Percentiles rank a stretch among this genome's conserved stretches.
Conservation (phyloP, 2,888 invertebrate genomes). For the Glaucopsyche alexis region DNA sequence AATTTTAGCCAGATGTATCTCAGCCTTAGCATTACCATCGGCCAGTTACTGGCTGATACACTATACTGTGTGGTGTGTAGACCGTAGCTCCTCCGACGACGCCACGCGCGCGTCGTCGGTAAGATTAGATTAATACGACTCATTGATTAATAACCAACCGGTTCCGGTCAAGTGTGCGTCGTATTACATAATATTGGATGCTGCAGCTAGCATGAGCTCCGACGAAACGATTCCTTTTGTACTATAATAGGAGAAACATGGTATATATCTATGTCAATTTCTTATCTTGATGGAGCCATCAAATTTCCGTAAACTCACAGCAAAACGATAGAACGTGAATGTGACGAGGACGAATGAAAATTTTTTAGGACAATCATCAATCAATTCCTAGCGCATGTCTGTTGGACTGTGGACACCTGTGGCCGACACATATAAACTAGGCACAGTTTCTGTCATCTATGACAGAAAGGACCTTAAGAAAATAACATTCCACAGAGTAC, state of each 20-base stretch:
- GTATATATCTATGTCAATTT: no score
- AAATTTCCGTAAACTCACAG: no score
- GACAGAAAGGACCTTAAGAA: neutral
- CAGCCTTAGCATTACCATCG: neutral
- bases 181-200: slow-evolving; percentile 21
- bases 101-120: slow-evolving; percentile 23
- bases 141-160: slow-evolving; percentile 36
- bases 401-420: no score
- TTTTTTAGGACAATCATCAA: no score
- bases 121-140: slow-evolving; percentile 38
- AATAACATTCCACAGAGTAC: neutral
- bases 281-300: no score
- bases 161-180: slow-evolving; percentile 35
- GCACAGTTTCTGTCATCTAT: no score
- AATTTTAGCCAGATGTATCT: neutral
- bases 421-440: no score
- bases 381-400: no score
- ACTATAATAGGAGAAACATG: neutral
- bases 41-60: neutral
- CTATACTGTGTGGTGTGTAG: no score
- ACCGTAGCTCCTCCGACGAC: no score
- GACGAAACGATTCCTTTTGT: neutral
- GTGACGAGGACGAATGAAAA: no score
- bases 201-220: neutral
- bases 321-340: no score